Conservation (phyloP, 2,888 invertebrate genomes). For the Drosophila cracens region DNA sequence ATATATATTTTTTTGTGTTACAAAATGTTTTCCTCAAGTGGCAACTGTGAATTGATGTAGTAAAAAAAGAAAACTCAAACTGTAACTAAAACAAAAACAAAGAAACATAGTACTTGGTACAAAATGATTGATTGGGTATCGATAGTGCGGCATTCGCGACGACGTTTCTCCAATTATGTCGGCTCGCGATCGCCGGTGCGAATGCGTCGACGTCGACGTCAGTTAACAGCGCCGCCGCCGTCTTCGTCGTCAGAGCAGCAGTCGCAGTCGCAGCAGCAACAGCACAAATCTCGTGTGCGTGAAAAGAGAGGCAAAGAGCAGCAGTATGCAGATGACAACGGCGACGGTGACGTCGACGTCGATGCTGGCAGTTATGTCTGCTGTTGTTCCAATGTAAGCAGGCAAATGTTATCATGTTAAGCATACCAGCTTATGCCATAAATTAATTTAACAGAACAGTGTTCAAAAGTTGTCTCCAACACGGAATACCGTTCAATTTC, state of each 20-base stretch:
- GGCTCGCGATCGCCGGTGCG: constrained; percentile 89
- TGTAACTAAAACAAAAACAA: background rate
- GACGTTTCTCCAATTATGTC: constrained; percentile 90
- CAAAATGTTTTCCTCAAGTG: background rate
- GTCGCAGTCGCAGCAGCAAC: constrained; percentile 34
- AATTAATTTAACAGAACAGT: background rate
- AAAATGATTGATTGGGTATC: constrained; percentile 92
- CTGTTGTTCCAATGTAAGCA: constrained; percentile 83
- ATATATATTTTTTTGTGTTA: background rate
- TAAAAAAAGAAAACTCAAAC: background rate
- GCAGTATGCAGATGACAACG: constrained; percentile 26
- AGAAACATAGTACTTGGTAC: constrained; percentile 9
- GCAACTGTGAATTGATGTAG: background rate
- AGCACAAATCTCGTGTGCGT: constrained; percentile 61
- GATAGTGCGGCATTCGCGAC: constrained; percentile 89
- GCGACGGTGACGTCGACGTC: constrained; percentile 35
- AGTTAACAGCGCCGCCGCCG: constrained; percentile 76
- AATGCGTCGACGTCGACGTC: constrained; percentile 86
- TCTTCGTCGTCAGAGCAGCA: constrained; percentile 39
- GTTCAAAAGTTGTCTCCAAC: background rate
- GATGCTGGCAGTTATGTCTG: constrained; percentile 74
- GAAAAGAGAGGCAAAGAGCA: constrained; percentile 46
- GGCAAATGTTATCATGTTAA: background rate
- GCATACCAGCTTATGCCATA: background rate
- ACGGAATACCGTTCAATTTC: background rate